Percentiles rank a stretch among this genome's conserved stretches.
These are phyloP conservation scores for Peromyscus polionotus DNA, from an alignment of 2,113 vertebrate genomes.

Conservation along the genomic window DNA sequence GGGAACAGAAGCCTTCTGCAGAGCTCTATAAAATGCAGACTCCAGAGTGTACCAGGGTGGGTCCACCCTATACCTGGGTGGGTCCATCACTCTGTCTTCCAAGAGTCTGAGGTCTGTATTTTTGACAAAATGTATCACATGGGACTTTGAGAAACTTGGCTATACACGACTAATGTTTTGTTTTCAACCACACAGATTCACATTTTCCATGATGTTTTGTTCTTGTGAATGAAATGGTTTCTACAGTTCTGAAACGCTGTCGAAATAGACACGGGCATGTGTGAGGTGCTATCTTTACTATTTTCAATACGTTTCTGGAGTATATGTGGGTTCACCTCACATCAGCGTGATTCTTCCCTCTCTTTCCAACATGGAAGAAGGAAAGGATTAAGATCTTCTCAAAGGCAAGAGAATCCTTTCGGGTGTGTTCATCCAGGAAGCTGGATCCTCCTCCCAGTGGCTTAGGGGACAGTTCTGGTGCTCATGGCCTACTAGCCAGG, in stretches of 20 bases:
- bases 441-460: neutral
- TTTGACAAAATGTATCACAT: neutral
- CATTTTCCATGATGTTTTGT: conserved; percentile 31
- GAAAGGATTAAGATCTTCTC: neutral
- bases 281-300: neutral
- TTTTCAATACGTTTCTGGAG: conserved; percentile 43
- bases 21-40: neutral
- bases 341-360: neutral
- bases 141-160: conserved; percentile 44
- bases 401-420: neutral
- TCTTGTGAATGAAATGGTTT: neutral
- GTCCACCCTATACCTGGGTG: neutral
- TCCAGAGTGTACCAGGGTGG: neutral
- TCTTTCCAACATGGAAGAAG: neutral
- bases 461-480: neutral
- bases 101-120: neutral
- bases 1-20: neutral
- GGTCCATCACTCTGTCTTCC: neutral
- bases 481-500: neutral
- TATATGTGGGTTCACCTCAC: neutral
- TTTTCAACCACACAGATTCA: conserved; percentile 38
- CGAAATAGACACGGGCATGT: neutral
- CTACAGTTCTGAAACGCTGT: conserved; percentile 33
- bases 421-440: neutral
- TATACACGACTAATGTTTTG: neutral